Percentiles rank a stretch among this genome's conserved stretches.
Conservation (phyloP, 2,797 vertebrate genomes). For the Enteromius fasciolatus region DNA sequence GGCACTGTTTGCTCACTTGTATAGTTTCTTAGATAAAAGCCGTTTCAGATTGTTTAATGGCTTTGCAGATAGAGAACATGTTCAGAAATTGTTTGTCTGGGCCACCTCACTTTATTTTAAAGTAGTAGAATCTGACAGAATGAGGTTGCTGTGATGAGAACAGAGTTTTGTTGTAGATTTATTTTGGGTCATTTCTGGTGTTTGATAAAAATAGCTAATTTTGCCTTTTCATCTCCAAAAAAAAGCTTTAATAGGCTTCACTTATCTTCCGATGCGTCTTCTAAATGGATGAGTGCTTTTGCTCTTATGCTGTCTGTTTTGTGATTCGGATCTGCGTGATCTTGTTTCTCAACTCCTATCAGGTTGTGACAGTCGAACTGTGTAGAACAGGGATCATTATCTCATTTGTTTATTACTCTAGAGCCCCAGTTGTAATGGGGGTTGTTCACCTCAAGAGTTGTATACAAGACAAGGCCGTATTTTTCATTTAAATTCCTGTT, state of each 20-base stretch:
- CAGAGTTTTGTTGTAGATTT: slow-evolving; percentile 44
- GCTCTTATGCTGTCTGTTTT: slow-evolving; percentile 10
- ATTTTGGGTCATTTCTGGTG: slow-evolving; percentile 36
- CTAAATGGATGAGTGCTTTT: slow-evolving; percentile 2
- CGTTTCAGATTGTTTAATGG: slow-evolving; percentile 22
- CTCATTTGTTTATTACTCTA: slow-evolving; percentile 28
- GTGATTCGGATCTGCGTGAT: not conserved
- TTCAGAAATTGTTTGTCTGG: slow-evolving; percentile 38
- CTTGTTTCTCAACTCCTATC: not conserved
- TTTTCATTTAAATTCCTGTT: slow-evolving; percentile 51
- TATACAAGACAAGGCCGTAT: slow-evolving; percentile 24
- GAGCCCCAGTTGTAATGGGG: slow-evolving; percentile 4
- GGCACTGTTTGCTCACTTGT: slow-evolving; percentile 13
- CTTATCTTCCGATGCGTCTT: slow-evolving; percentile 14
- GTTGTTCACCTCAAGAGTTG: slow-evolving; percentile 20
- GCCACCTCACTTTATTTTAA: slow-evolving; percentile 49
- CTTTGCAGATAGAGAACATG: slow-evolving; percentile 15
- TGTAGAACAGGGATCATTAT: slow-evolving; percentile 22
- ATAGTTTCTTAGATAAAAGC: slow-evolving; percentile 25
- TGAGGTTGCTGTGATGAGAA: slow-evolving; percentile 60
- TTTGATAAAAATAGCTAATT: slow-evolving; percentile 50
- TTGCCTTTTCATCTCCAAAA: slow-evolving; percentile 39
- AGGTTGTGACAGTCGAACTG: not conserved
- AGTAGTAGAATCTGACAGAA: slow-evolving; percentile 61
- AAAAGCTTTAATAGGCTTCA: slow-evolving; percentile 37